Percentiles rank a stretch among this genome's conserved stretches.
Evolutionary conservation across 2,113 vertebrate genomes (phyloP).

Genomic region (Percina caprodes): DNA sequence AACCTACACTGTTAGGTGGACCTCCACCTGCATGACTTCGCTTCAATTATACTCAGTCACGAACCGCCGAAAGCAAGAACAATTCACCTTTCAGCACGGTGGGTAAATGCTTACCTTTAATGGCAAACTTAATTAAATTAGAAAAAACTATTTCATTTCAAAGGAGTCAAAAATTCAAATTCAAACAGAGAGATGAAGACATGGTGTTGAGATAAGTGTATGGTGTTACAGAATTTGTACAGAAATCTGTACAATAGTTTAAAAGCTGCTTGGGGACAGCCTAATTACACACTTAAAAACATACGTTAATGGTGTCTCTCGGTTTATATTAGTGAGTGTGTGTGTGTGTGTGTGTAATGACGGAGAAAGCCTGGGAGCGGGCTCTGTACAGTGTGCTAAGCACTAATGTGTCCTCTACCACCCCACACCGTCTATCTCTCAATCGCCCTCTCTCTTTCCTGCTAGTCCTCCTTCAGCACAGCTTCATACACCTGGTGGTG

Average conservation of each 20-base stretch:
- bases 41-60: slow-evolving; percentile 52
- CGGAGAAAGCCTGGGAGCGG: slow-evolving; percentile 62
- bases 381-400: slow-evolving; percentile 39
- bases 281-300: slow-evolving; percentile 80
- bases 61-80: slow-evolving; percentile 32
- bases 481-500: slow-evolving; percentile 12
- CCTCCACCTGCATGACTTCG: slow-evolving; percentile 44
- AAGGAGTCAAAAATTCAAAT: slow-evolving; percentile 27
- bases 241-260: slow-evolving; percentile 70
- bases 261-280: slow-evolving; percentile 74
- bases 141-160: slow-evolving; percentile 53
- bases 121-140: slow-evolving; percentile 48
- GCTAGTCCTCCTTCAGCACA: slow-evolving; percentile 3
- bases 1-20: slow-evolving; percentile 28
- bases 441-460: slow-evolving; percentile 11
- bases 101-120: slow-evolving; percentile 32
- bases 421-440: slow-evolving; percentile 15
- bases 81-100: slow-evolving; percentile 59
- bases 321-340: slow-evolving; percentile 52
- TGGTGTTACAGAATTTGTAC: slow-evolving; percentile 21
- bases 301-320: slow-evolving; percentile 72
- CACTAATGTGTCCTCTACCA: slow-evolving; percentile 25
- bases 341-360: slow-evolving; percentile 74
- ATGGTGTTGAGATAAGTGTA: slow-evolving; percentile 63
- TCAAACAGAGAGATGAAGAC: slow-evolving; percentile 44